Base-by-base conservation (phyloP, 1,140 invertebrate genomes). In the Drosophila carrolli region DNA sequence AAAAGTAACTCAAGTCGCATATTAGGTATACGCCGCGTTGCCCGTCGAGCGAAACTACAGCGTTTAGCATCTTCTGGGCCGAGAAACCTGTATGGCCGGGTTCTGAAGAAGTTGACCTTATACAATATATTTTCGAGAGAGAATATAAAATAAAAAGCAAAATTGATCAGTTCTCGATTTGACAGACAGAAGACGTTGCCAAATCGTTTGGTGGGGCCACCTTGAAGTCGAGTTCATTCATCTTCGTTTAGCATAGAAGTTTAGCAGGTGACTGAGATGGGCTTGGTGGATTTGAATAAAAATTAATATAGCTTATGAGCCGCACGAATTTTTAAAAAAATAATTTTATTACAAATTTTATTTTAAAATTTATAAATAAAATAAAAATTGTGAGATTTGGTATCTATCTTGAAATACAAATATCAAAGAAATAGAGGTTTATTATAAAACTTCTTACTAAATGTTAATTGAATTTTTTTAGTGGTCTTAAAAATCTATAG, bases 201-300 rank as follows among this genome's bases (percentile, higher is more conserved):
- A 75, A 75, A 75, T 38, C 51, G 37, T 10, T 63, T 51, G 54
- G 51, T 53, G 46, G 61, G 61, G 37, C 73, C 73, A 75, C 73
- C 73, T 75, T 75, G 73, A 75, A 75, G 46, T 29, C 19, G 60
- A 75, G 73, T 75, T 75, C 73, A 75, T 75, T 75, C 73, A 75
- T 75, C 73, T 75, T 75, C 40, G 66, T 48, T 58, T 71, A 70
- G 65, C 65, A 71, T 71, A 70, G 38, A 38, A 71, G 66, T 71
- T 71, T 7, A 68, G 66, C 65, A 71, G 47, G 41, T 70, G 63
- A 38, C 23, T 67, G 46, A 48, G 46, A 10, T 32, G 37, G 46
- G 32, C 29, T 44, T 44, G 38, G 2, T 19, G 10, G 58, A 27
- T 32, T 16, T 51, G 3, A n/a, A 41, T 29, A 53, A 35, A 14